Conservation (phyloP, 2,113 vertebrate genomes). For the Tylochromis polylepis region DNA sequence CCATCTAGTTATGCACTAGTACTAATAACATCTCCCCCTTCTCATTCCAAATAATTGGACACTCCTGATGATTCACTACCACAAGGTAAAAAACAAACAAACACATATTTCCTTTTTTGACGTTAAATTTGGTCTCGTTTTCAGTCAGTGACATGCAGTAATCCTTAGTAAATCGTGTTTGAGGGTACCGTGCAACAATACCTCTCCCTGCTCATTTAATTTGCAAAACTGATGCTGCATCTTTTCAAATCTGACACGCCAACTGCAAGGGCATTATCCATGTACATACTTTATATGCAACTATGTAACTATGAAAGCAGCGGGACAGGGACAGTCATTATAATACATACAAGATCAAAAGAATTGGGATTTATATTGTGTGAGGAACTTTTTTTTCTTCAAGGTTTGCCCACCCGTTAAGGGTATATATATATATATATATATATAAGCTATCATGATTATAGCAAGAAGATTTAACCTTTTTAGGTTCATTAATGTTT, state of each 20-base stretch:
- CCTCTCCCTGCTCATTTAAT: neutral
- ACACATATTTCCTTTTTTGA: neutral
- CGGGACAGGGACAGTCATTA: neutral
- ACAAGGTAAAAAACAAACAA: neutral
- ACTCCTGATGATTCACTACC: neutral
- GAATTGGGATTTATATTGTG: neutral
- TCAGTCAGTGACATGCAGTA: neutral
- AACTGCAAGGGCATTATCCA: neutral
- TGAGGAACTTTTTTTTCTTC: neutral
- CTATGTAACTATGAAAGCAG: neutral
- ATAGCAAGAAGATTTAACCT: neutral
- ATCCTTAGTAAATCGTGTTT: neutral
- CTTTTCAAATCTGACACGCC: accelerated
- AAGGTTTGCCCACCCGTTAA: neutral
- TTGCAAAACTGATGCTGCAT: neutral
- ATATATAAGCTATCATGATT: neutral
- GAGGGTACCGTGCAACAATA: too few relatives aligned
- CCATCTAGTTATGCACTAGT: neutral
- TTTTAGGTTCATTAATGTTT: too few relatives aligned
- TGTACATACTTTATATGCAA: neutral
- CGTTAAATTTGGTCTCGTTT: neutral
- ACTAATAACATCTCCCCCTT: neutral
- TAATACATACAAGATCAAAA: accelerated
- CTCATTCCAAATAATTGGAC: neutral
- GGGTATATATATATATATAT: neutral